Conservation (phyloP, 2,113 vertebrate genomes). For the Scomber japonicus region DNA sequence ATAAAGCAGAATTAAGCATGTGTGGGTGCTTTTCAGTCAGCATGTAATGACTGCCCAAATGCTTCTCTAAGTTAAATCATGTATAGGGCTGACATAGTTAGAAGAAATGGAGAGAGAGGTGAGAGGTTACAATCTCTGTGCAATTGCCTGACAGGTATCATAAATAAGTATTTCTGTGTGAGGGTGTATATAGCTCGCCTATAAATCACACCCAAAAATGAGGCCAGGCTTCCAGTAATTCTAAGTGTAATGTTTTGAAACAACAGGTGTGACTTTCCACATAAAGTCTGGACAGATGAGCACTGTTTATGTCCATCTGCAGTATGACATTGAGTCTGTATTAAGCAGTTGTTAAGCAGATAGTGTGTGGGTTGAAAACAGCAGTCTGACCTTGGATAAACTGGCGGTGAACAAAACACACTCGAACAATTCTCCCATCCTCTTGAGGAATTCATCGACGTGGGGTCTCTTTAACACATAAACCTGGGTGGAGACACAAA, state of each 20-base stretch:
- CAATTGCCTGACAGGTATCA: slow-evolving; percentile 18
- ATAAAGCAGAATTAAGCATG: not conserved
- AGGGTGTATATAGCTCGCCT: not conserved
- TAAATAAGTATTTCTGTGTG: slow-evolving; percentile 27
- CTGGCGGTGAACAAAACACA: slow-evolving; percentile 98
- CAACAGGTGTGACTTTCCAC: not conserved
- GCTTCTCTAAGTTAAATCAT: not conserved
- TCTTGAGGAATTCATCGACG: slow-evolving; percentile 94
- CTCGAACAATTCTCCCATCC: slow-evolving; percentile 98
- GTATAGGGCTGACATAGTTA: not conserved
- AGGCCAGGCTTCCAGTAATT: slow-evolving; percentile 6
- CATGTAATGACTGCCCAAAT: not conserved
- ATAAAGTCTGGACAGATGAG: not conserved
- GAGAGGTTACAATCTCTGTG: slow-evolving; percentile 36
- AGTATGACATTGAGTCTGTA: too few species aligned
- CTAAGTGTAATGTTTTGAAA: slow-evolving; percentile 5
- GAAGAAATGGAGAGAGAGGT: slow-evolving; percentile 33
- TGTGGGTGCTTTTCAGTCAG: not conserved
- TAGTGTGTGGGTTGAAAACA: not conserved
- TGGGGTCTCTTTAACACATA: slow-evolving; percentile 96
- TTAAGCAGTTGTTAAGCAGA: too few species aligned
- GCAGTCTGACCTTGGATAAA: slow-evolving; percentile 92
- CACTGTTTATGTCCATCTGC: not conserved
- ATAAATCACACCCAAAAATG: slow-evolving; percentile 7
- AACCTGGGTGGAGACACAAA: slow-evolving; percentile 84